phyloP scores from a whole-genome alignment of 2,888 invertebrate genomes.

The Callosobruchus maculatus region DNA sequence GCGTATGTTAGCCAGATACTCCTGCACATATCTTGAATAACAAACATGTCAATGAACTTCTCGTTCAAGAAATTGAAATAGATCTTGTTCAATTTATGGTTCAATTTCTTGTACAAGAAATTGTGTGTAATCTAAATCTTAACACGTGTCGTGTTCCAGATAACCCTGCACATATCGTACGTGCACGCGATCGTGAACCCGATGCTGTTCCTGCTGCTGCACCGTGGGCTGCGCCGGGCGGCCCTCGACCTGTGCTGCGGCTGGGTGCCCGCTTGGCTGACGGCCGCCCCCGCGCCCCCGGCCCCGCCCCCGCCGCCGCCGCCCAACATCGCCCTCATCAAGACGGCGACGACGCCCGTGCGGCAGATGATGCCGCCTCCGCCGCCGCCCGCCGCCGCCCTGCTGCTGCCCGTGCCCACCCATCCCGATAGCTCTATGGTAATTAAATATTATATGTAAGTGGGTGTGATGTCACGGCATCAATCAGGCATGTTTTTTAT shows the following conservation, averaged over 20 bases:
- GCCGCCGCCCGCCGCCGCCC: conserved; percentile 26
- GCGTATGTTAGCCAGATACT: no score
- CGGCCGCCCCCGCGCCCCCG: conserved; percentile 51
- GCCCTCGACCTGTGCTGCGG: conserved; percentile 73
- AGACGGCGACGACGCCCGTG: conserved; percentile 58
- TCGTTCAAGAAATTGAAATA: no score
- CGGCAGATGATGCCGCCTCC: conserved; percentile 34
- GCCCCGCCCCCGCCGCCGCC: conserved; percentile 60
- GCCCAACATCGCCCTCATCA: conserved; percentile 54
- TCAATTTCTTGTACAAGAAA: no score
- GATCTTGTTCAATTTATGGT: no score
- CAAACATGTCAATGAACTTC: no score
- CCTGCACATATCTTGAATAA: no score
- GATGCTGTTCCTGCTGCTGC: conserved; percentile 72
- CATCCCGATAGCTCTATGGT: conserved; percentile 53
- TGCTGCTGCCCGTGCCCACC: conserved; percentile 51
- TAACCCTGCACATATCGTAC: conserved; percentile 82
- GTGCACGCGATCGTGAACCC: conserved; percentile 84
- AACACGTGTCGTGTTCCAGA: no score
- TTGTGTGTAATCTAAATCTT: no score
- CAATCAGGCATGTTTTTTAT: neutral
- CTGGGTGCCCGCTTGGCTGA: conserved; percentile 46
- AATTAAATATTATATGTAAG: conserved; percentile 56
- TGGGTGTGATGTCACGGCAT: conserved; percentile 29
- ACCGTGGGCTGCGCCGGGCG: conserved; percentile 70